phyloP scores from a whole-genome alignment of 2,888 invertebrate genomes.

The Pachydiplax longipennis region DNA sequence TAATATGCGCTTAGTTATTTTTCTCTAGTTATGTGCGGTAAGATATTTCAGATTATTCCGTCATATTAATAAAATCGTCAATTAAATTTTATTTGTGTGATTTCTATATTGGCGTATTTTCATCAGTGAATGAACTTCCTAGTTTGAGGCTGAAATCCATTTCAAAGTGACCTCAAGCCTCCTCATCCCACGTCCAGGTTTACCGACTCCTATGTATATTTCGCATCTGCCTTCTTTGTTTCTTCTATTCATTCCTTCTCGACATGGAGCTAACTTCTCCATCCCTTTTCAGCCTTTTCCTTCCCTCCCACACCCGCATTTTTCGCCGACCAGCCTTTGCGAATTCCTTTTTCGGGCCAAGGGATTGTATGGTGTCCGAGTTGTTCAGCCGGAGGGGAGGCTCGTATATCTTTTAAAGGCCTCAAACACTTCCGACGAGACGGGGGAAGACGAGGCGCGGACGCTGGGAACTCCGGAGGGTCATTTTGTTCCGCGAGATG shows the following conservation, averaged over 20 bases:
- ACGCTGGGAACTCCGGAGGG: neutral
- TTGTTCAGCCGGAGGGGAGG: neutral
- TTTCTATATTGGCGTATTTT: no score
- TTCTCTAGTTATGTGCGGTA: no score
- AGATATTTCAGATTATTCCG: no score
- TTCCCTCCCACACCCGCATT: neutral
- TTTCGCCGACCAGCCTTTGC: neutral
- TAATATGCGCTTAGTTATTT: no score
- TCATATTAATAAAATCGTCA: no score
- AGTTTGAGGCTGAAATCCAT: no score
- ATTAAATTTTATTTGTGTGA: no score
- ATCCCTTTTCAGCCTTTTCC: neutral
- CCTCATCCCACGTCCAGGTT: neutral
- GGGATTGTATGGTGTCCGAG: neutral
- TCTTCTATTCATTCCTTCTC: neutral
- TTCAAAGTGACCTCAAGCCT: no score
- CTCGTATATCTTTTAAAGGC: neutral
- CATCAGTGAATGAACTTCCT: no score
- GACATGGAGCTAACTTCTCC: neutral
- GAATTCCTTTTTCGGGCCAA: neutral
- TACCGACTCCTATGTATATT: neutral
- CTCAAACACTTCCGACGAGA: neutral
- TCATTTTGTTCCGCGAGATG: neutral
- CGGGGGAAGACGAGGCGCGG: neutral
- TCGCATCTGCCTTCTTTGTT: neutral